A percentile compares a stretch with the other conserved stretches of the same genome.
phyloP scores from a whole-genome alignment of 2,888 invertebrate genomes.

The Bhutanitis thaidina region DNA sequence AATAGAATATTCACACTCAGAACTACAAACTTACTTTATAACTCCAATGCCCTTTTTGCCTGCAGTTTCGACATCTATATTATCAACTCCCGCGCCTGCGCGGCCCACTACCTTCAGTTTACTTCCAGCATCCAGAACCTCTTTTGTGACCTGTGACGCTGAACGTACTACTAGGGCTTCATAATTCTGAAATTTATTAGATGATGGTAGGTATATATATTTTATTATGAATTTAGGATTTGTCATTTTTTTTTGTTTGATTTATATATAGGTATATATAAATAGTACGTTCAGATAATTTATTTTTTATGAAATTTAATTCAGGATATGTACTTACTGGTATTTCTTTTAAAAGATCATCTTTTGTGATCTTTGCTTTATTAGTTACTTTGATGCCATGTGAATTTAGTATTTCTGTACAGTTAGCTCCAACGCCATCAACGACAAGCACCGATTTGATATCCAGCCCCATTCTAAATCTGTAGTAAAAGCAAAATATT shows the following conservation, averaged over 20 bases:
- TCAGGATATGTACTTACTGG: conserved; percentile 87
- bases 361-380: conserved; percentile 88
- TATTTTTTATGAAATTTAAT: too few species aligned
- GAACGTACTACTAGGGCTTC: conserved; percentile 96
- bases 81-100: conserved; percentile 99
- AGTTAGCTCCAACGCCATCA: conserved; percentile 94
- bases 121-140: conserved; percentile 87
- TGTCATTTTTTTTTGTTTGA: too few species aligned
- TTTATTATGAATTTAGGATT: too few species aligned
- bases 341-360: conserved; percentile 90
- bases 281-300: too few species aligned
- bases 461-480: conserved; percentile 72
- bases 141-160: conserved; percentile 95
- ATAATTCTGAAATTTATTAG: conserved; percentile 83
- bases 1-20: too few species aligned
- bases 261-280: too few species aligned
- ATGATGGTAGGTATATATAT: too few species aligned
- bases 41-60: conserved; percentile 92
- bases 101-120: conserved; percentile 93
- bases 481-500: background rate
- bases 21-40: conserved; percentile 87
- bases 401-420: conserved; percentile 87
- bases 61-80: conserved; percentile 94
- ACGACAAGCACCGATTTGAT: conserved; percentile 93
- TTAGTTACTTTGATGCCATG: conserved; percentile 90